Evolutionary conservation across 2,113 vertebrate genomes (phyloP).

Genomic region (Meleagris gallopavo): DNA sequence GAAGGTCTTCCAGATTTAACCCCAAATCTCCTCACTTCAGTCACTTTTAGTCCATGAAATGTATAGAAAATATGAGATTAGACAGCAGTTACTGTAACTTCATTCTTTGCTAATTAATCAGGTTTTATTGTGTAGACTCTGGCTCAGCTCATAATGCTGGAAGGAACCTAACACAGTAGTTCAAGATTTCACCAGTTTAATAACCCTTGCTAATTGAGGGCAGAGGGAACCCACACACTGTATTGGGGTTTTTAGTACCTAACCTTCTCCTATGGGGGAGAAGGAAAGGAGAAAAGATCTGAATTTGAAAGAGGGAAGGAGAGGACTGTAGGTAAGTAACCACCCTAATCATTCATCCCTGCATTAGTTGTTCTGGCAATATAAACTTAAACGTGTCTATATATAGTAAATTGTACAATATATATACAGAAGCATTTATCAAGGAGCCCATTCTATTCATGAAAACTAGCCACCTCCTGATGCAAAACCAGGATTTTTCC

Average conservation of each 20-base stretch:
- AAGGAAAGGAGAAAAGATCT: background rate
- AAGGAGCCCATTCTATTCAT: constrained; percentile 44
- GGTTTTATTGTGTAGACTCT: constrained; percentile 65
- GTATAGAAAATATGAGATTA: constrained; percentile 16
- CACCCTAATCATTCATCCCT: constrained; percentile 25
- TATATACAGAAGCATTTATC: constrained; percentile 37
- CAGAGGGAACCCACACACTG: background rate
- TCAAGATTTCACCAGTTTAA: constrained; percentile 65
- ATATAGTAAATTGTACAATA: constrained; percentile 50
- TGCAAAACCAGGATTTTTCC: constrained; percentile 47
- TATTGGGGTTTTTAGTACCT: background rate
- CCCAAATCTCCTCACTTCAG: background rate
- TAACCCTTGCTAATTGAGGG: constrained; percentile 47
- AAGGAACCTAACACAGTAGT: constrained; percentile 48
- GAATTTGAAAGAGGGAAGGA: background rate
- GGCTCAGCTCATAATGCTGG: constrained; percentile 46
- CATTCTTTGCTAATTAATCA: constrained; percentile 61
- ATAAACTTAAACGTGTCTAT: constrained; percentile 32
- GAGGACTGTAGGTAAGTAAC: background rate
- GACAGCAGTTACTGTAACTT: constrained; percentile 32
- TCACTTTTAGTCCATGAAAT: background rate
- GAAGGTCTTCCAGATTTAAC: background rate
- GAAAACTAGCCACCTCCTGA: constrained; percentile 67
- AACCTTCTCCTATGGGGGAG: background rate
- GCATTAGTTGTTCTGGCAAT: background rate